These are phyloP conservation scores for Scomberomorus guttatus DNA, from an alignment of 2,797 vertebrate genomes.

Conservation along the genomic window DNA sequence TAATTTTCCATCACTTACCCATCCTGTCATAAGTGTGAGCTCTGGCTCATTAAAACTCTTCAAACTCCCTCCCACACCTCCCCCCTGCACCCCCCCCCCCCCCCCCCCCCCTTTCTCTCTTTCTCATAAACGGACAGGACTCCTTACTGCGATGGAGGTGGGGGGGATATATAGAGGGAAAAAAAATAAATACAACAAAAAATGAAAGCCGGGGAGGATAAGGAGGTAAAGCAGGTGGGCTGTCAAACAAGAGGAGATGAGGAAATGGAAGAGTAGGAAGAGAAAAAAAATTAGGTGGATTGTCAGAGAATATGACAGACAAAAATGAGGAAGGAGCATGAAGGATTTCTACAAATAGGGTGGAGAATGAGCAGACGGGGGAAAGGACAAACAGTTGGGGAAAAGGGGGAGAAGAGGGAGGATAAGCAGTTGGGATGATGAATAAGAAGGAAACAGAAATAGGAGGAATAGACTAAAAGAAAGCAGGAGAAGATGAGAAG, in stretches of 20 bases:
- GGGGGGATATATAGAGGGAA: constrained; percentile 8
- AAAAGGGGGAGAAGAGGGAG: constrained; percentile 1
- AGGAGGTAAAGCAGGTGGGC: constrained; percentile 52
- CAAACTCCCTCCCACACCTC: constrained; percentile 67
- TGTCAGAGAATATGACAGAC: constrained; percentile 52
- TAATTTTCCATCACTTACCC: constrained; percentile 69
- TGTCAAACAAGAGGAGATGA: constrained; percentile 64
- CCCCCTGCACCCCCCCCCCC: not conserved
- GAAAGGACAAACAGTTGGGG: constrained; percentile 46
- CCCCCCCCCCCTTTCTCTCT: constrained; percentile 11
- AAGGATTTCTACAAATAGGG: constrained; percentile 63
- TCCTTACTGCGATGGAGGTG: constrained; percentile 33
- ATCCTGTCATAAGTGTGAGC: constrained; percentile 68
- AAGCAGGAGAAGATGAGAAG: constrained; percentile 8
- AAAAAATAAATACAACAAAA: constrained; percentile 6
- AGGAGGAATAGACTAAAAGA: not conserved
- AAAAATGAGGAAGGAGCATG: constrained; percentile 54
- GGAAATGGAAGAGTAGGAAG: constrained; percentile 6
- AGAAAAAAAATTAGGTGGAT: constrained; percentile 31
- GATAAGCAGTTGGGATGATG: constrained; percentile 43
- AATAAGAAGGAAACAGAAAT: constrained; percentile 39
- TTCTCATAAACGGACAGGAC: constrained; percentile 54
- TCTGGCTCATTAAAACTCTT: constrained; percentile 79
- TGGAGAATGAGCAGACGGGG: constrained; percentile 50
- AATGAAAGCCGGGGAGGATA: constrained; percentile 22